phyloP scores from a whole-genome alignment of 2,113 vertebrate genomes.

The Pseudois nayaur region DNA sequence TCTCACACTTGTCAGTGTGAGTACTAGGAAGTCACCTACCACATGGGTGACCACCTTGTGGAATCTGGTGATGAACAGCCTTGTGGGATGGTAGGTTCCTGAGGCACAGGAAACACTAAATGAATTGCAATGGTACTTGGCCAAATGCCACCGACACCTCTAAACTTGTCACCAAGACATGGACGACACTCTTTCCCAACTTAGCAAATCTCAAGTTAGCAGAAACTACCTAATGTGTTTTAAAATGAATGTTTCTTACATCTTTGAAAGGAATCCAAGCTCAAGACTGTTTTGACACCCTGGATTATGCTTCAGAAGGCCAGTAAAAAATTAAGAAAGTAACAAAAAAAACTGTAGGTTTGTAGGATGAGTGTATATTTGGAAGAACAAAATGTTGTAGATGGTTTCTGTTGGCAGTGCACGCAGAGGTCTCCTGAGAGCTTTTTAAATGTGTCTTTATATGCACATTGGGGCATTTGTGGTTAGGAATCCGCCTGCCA shows the following conservation, averaged over 20 bases:
- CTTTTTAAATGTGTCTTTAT: conserved; percentile 12
- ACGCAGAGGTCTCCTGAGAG: not conserved
- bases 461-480: not conserved
- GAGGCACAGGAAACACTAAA: not conserved
- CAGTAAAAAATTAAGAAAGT: not conserved
- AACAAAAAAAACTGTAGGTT: not conserved
- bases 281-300: not conserved
- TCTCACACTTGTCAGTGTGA: not conserved
- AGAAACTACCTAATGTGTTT: not conserved
- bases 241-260: not conserved
- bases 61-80: not conserved
- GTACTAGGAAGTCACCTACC: not conserved
- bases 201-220: not conserved
- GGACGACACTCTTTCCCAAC: not conserved
- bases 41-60: not conserved
- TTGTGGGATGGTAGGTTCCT: too few species aligned
- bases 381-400: not conserved
- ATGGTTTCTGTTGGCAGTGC: conserved; percentile 35
- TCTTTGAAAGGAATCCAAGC: not conserved
- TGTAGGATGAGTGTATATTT: not conserved
- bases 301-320: not conserved
- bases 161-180: not conserved
- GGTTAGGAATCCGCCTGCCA: rapidly evolving
- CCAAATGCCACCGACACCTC: not conserved
- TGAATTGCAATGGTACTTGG: not conserved